Evolutionary conservation across 1,140 invertebrate species (phyloP), one percentile per base, ranked within the genome.

Genomic region (Ceratoteleas bidentatus): DNA sequence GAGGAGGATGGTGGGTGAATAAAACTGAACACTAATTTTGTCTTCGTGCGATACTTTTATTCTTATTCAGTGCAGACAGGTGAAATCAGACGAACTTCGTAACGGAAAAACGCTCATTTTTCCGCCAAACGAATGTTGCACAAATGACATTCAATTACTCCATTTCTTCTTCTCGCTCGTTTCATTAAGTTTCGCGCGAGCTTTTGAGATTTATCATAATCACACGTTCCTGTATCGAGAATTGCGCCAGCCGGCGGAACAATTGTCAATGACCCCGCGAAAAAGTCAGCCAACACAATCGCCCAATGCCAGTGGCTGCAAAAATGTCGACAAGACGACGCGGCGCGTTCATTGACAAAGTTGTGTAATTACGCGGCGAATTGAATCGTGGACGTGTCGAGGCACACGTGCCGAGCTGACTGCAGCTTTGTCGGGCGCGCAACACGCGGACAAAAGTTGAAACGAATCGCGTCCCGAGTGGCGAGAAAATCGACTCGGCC

Each of bases 291-390:
- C 16, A 53, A 13, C 52, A 32, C 50, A 54, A 58, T 75, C 14
- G 53, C 49, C n/a, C 13, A 54, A 40, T 60, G 32, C 49, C 62
- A 66, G 66, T 36, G 53, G 36, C 56, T 52, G 34, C 38, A 75
- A 75, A 66, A 75, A 66, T 68, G 72, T 75, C 50, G 62, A 66
- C 54, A 53, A 73, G 43, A 64, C 43, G 32, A 16, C 33, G 50
- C 68, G 34, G 60, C 43, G 33, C 61, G 53, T 65, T 58, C 66
- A 72, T 60, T 60, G 68, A 66, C 76, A 66, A 79, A 66, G 61
- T 79, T 72, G 56, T 66, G 53, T 72, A 72, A 72, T 78, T 78
- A 65, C 66, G 11, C 60, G 34, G 60, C 15, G 60, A 70, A 79
- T 79, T 61, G 14, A 50, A 8, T 38, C 49, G 50, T 54, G 61